A percentile compares a stretch with the other conserved stretches of the same genome.
phyloP scores from a whole-genome alignment of 2,888 invertebrate species.

The Augiades crinisus region DNA sequence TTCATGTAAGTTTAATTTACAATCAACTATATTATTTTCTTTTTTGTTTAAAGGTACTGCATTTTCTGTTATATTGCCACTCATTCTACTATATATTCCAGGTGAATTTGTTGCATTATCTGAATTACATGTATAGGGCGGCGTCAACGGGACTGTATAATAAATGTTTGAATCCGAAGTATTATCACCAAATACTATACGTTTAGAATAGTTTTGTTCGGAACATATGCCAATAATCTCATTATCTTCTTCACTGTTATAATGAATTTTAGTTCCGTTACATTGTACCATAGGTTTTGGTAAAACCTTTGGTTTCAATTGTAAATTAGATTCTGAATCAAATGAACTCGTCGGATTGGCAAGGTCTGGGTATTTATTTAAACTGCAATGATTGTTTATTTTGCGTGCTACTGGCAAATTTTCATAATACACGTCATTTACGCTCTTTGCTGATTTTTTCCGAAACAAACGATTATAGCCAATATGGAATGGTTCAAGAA shows the following conservation, averaged over 20 bases:
- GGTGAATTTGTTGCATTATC: too few relatives aligned
- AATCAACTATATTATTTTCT: too few relatives aligned
- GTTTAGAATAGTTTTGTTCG: background rate
- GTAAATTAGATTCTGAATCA: background rate
- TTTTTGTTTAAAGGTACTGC: too few relatives aligned
- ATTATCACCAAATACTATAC: background rate
- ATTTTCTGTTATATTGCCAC: background rate
- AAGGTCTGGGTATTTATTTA: background rate
- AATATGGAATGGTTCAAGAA: background rate
- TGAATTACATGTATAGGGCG: background rate
- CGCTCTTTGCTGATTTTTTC: background rate
- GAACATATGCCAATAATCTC: background rate
- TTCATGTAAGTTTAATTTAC: too few relatives aligned
- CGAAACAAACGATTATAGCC: background rate
- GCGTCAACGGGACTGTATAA: conserved; percentile 2
- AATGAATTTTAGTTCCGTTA: background rate
- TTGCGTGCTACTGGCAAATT: background rate
- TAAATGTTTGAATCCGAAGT: background rate
- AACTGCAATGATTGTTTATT: background rate
- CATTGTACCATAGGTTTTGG: background rate
- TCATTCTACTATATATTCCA: background rate
- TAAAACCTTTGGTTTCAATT: background rate
- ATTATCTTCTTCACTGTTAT: background rate
- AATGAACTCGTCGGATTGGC: background rate
- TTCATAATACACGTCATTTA: background rate